These are phyloP conservation scores for Cyrtodaria siliqua DNA, from an alignment of 2,888 invertebrate species.

Conservation along the genomic window DNA sequence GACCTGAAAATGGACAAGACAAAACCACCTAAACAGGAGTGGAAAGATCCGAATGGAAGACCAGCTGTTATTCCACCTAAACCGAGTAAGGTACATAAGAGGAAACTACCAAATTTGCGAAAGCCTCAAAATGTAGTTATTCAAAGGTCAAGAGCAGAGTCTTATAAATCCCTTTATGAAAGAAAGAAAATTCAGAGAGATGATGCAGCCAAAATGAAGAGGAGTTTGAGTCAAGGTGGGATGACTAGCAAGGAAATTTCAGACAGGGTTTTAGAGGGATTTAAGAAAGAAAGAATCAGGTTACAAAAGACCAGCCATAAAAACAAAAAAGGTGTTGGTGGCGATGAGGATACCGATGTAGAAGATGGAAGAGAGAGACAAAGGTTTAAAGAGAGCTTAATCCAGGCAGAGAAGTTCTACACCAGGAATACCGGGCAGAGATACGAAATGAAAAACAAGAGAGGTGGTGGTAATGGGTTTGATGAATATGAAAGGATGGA, in stretches of 20 bases:
- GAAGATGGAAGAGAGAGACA: slow-evolving; percentile 1
- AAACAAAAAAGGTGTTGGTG: too few relatives aligned
- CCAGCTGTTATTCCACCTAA: neutral
- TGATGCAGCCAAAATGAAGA: slow-evolving; percentile 8
- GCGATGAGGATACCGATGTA: too few relatives aligned
- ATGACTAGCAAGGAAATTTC: slow-evolving; percentile 13
- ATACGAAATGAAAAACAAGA: slow-evolving; percentile 15
- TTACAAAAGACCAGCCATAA: neutral
- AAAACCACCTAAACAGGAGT: neutral
- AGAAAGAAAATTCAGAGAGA: slow-evolving; percentile 18
- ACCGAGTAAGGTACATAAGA: neutral
- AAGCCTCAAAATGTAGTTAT: slow-evolving; percentile 17
- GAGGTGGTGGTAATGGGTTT: neutral
- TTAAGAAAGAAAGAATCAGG: slow-evolving; percentile 16
- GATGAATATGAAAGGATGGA: slow-evolving; percentile 20
- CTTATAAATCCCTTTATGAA: slow-evolving; percentile 36
- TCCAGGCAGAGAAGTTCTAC: slow-evolving; percentile 22
- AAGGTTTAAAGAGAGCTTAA: too few relatives aligned
- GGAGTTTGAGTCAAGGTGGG: slow-evolving; percentile 40
- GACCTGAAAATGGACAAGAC: slow-evolving; percentile 11
- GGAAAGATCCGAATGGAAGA: slow-evolving; percentile 1
- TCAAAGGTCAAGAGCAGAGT: slow-evolving; percentile 53
- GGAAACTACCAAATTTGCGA: neutral
- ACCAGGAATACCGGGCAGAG: slow-evolving; percentile 40
- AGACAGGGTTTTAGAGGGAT: slow-evolving; percentile 20